Evolutionary conservation across 2,888 invertebrate genomes (phyloP).

Genomic region (Nezara viridula): DNA sequence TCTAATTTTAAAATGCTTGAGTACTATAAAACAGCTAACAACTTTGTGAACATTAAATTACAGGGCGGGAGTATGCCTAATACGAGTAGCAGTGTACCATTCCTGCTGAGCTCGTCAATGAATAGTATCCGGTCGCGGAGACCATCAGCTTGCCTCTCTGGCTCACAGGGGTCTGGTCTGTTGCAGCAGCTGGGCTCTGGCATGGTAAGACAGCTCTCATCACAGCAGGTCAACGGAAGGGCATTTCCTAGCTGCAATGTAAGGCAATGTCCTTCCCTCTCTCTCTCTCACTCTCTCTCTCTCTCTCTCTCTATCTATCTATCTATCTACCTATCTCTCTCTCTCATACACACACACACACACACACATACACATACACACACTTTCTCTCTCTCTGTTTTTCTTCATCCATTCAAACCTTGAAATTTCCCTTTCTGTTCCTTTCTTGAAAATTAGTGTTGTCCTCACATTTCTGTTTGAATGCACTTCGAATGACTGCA

Average conservation of each 20-base stretch:
- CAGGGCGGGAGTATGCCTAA: conserved; percentile 93
- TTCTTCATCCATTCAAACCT: conserved; percentile 42
- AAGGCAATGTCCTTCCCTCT: conserved; percentile 68
- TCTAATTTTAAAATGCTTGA: neutral
- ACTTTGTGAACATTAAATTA: conserved; percentile 63
- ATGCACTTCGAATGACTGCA: conserved; percentile 40
- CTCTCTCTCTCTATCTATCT: conserved; percentile 59
- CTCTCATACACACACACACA: no score
- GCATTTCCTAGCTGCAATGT: conserved; percentile 72
- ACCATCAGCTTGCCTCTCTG: conserved; percentile 80
- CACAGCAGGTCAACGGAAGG: conserved; percentile 72
- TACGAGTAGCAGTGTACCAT: conserved; percentile 89
- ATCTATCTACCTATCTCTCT: conserved; percentile 62
- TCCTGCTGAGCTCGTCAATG: conserved; percentile 85
- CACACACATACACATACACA: no score
- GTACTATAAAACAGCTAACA: neutral
- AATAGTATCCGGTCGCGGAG: conserved; percentile 83
- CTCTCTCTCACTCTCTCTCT: conserved; percentile 61
- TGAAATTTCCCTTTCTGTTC: neutral
- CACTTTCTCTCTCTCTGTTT: conserved; percentile 41
- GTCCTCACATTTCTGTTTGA: conserved; percentile 51
- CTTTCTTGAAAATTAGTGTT: neutral
- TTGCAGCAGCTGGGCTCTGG: conserved; percentile 92
- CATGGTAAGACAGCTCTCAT: conserved; percentile 90
- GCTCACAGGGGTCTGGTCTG: conserved; percentile 81